These are phyloP conservation scores for Smutsia temminckii DNA, from an alignment of 2,797 vertebrate species.

Conservation along the genomic window DNA sequence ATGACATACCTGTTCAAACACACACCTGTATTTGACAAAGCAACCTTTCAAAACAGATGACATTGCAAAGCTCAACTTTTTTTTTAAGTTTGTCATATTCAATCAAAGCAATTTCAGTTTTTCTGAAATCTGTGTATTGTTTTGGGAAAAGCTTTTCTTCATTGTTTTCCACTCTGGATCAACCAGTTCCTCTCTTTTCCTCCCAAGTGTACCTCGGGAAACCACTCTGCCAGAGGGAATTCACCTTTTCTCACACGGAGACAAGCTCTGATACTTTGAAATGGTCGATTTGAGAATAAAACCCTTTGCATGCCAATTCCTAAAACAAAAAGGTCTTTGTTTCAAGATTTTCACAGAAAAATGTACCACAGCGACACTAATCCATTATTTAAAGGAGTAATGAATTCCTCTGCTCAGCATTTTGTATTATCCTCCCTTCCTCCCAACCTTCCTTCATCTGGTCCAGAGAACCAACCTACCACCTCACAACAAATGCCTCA, in stretches of 20 bases:
- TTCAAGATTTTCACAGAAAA: constrained; percentile 51
- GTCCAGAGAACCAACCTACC: neutral
- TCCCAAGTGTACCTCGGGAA: constrained; percentile 66
- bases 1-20: constrained; percentile 73
- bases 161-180: constrained; percentile 79
- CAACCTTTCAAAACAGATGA: constrained; percentile 80
- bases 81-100: constrained; percentile 68
- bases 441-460: neutral
- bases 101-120: constrained; percentile 79
- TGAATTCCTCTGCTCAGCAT: constrained; percentile 15
- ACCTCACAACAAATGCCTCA: neutral
- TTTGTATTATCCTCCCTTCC: neutral
- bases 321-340: constrained; percentile 64
- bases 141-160: constrained; percentile 51
- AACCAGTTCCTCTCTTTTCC: constrained; percentile 59
- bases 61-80: constrained; percentile 64
- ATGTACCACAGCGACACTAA: neutral
- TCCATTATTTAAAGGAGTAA: constrained; percentile 45
- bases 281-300: constrained; percentile 62
- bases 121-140: constrained; percentile 61
- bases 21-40: constrained; percentile 83
- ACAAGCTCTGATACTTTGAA: constrained; percentile 41
- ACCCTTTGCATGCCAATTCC: constrained; percentile 48
- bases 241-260: constrained; percentile 67
- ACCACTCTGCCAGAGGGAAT: constrained; percentile 66